phyloP scores from a whole-genome alignment of 2,888 invertebrate species.

The Pseudoips prasinana region DNA sequence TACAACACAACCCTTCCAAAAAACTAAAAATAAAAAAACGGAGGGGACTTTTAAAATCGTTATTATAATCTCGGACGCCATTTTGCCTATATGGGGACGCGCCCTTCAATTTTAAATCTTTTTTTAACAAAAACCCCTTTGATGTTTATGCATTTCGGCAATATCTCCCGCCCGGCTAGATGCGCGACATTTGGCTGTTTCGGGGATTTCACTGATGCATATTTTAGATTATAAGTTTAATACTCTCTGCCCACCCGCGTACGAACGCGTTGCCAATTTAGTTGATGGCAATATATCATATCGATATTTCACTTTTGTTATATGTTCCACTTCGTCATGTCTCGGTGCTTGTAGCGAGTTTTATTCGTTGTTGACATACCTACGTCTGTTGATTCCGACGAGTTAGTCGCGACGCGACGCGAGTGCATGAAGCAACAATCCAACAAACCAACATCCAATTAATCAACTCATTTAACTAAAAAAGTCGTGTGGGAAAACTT shows the following conservation, averaged over 20 bases:
- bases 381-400: constrained; percentile 20
- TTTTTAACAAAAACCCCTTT: constrained; percentile 78
- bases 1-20: constrained; percentile 69
- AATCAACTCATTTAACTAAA: constrained; percentile 78
- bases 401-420: constrained; percentile 14
- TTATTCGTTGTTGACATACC: constrained; percentile 23
- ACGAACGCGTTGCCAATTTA: constrained; percentile 43
- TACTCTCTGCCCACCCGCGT: constrained; percentile 45
- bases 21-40: constrained; percentile 66
- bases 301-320: constrained; percentile 43
- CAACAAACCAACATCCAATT: constrained; percentile 65
- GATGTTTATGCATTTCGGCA: constrained; percentile 78
- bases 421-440: constrained; percentile 22
- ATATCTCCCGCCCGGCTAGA: constrained; percentile 72
- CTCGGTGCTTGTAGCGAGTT: constrained; percentile 37
- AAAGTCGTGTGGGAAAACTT: constrained; percentile 78
- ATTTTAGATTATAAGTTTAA: constrained; percentile 75
- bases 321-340: constrained; percentile 41
- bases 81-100: constrained; percentile 72
- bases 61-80: constrained; percentile 82
- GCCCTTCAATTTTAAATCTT: constrained; percentile 79
- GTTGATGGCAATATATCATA: constrained; percentile 49
- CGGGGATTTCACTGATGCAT: constrained; percentile 73
- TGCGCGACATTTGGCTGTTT: constrained; percentile 74
- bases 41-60: constrained; percentile 79